Evolutionary conservation across 2,888 invertebrate genomes (phyloP), one percentile per base, ranked within the genome.

Genomic region (Oscheius onirici): DNA sequence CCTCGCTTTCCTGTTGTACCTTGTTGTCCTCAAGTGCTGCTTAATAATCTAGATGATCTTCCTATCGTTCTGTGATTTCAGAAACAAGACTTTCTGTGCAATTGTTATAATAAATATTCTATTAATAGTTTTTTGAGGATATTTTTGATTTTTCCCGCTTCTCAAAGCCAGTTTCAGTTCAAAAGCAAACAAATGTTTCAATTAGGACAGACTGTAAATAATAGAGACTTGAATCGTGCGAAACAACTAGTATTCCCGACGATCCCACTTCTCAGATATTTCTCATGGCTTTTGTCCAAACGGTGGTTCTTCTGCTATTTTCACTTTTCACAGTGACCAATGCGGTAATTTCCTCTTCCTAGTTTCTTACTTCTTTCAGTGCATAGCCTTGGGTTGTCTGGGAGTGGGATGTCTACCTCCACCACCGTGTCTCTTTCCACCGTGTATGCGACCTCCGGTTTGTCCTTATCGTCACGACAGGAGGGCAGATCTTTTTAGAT

Each of bases 371-470:
- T 22, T 22, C 26, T 15, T 75, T 63, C 17, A 78, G 77, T 78
- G 77, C 63, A 63, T 78, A 11, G 55, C 68, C 5, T 41, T 75
- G 34, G 76, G 79, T 2, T 77, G 76, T 54, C 51, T 77, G 2
- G 77, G 78, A 51, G 70, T 78, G 43, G 75, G 76, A 5, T 76
- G 78, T 17, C 73, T 75, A 52, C 73, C 75, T 15, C 70, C 73
- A 11, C 51, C 72, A 10, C 66, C 71, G 1, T 78, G 76, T 52
- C 52, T 78, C 1, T 72, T 78, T n/a, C 76, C 76, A 28, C 51
- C 76, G n/a, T 78, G 78, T 69, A 40, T 78, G 2, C 58, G 51
- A 71, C 71, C 54, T 28, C 54, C 46, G 55, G 65, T 65, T 41
- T 26, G 15, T 54, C 22, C 5, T 34, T 34, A 34, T 34, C 34